Evolutionary conservation across 2,797 vertebrate species (phyloP), one percentile per base, ranked within the genome.

Genomic region (Acipenser transmontanus): DNA sequence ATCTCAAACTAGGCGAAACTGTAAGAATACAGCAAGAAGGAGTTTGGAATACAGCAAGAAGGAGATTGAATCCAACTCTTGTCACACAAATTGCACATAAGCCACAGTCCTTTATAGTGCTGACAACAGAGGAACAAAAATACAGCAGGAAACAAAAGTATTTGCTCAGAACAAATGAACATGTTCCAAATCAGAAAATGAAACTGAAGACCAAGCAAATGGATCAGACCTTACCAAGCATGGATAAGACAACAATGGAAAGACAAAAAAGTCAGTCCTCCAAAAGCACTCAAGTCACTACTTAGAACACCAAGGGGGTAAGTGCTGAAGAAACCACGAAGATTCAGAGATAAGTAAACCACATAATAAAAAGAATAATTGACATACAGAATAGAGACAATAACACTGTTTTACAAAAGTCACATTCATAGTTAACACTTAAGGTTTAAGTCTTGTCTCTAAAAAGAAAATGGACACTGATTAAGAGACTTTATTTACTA

Each of bases 71-170:
- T 34, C 34, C 34, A 34, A 17, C 17, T 34, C 62, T 49, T 11
- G 62, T 63, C 11, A 63, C 62, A 47, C 12, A 10, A 63, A 17
- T 63, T 48, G 47, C 62, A 48, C 7, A 63, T 3, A 34, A 34
- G 34, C 34, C 34, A 1, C 4, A 7, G n/a, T 63, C 62, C 47
- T 63, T 49, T 63, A 47, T 63, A 3, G 11, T 63, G 8, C 62
- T 49, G 62, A 63, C 62, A 49, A 10, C 62, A 47, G 62, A 63
- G 6, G 62, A 48, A 49, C 47, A 63, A 47, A 47, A 47, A 48
- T 63, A 63, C 47, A 63, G 62, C 10, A 48, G 62, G 62, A 63
- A 63, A 47, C 48, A 48, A 63, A 63, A 34, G 34, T 34, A 34
- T 34, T 34, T 34, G 34, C 34, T 34, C 34, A 4, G 34, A 63